Conservation (phyloP, 2,797 vertebrate species). For the Protosalanx chinensis region DNA sequence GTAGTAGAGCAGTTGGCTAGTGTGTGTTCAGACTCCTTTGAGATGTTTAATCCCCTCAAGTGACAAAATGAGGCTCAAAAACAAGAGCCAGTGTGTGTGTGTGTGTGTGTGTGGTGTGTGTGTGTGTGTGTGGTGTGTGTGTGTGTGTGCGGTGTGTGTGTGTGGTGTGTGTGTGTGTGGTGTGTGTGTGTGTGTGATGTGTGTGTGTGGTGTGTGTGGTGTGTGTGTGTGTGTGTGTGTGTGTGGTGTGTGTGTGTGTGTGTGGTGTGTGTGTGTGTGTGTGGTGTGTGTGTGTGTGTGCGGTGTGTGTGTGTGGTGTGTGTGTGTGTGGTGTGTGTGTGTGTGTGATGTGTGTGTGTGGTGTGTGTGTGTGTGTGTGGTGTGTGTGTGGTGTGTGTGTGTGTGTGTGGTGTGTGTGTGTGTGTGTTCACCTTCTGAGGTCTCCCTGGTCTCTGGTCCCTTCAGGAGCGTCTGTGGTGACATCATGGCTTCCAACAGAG, state of each 20-base stretch:
- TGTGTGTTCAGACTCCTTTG: constrained; percentile 2
- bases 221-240: constrained; percentile 21
- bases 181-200: constrained; percentile 22
- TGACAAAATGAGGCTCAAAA: not conserved
- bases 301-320: constrained; percentile 11
- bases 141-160: constrained; percentile 19
- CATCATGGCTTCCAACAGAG: constrained; percentile 93
- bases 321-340: constrained; percentile 19
- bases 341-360: too few relatives aligned
- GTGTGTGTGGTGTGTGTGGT: too few relatives aligned
- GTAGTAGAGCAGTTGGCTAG: not conserved
- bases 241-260: constrained; percentile 11
- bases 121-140: constrained; percentile 9
- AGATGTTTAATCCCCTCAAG: too few relatives aligned
- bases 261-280: constrained; percentile 27
- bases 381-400: too few relatives aligned
- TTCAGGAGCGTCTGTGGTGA: constrained; percentile 84
- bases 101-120: constrained; percentile 3
- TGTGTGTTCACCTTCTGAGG: constrained; percentile 77
- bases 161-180: constrained; percentile 19
- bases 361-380: constrained; percentile 21
- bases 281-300: constrained; percentile 21
- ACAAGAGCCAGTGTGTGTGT: not conserved
- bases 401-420: constrained; percentile 15
- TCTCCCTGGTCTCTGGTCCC: constrained; percentile 59